Percentiles rank a stretch among this genome's conserved stretches.
Evolutionary conservation across 2,113 vertebrate genomes (phyloP).

Genomic region (Entelurus aequoreus): DNA sequence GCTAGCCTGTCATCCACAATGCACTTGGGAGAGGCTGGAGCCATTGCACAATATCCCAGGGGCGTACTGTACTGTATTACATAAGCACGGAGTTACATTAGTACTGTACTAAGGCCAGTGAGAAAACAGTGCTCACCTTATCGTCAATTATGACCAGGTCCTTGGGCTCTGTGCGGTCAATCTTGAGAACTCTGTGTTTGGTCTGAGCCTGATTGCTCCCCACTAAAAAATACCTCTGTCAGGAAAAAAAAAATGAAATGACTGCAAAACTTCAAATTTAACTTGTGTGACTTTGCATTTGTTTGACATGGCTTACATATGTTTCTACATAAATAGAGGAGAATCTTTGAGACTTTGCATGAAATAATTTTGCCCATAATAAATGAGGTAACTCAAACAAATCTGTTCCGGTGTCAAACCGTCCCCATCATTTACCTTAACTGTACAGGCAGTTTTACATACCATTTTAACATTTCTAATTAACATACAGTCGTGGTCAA

Average conservation of each 20-base stretch:
- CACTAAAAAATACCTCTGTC: conserved; percentile 90
- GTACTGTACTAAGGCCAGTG: not conserved
- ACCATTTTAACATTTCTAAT: no score
- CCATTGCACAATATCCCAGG: conserved; percentile 40
- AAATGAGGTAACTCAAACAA: no score
- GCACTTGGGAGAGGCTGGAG: conserved; percentile 38
- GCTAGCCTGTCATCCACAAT: conserved; percentile 26
- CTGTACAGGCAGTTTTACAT: no score
- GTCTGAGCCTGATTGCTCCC: conserved; percentile 94
- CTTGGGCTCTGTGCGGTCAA: conserved; percentile 92
- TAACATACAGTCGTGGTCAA: no score
- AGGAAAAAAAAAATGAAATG: conserved; percentile 11
- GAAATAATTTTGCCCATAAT: no score
- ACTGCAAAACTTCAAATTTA: no score
- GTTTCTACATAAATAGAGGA: no score
- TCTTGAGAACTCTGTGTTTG: conserved; percentile 91
- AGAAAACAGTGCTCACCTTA: conserved; percentile 72
- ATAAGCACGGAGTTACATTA: conserved; percentile 33
- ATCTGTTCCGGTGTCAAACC: no score
- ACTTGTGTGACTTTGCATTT: no score
- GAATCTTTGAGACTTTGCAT: no score
- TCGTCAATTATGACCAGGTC: conserved; percentile 94
- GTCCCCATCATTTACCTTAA: no score
- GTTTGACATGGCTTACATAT: no score
- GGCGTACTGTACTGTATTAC: conserved; percentile 44